Evolutionary conservation across 2,113 vertebrate species (phyloP), one percentile per base, ranked within the genome.

Genomic region (Gymnarchus niloticus): DNA sequence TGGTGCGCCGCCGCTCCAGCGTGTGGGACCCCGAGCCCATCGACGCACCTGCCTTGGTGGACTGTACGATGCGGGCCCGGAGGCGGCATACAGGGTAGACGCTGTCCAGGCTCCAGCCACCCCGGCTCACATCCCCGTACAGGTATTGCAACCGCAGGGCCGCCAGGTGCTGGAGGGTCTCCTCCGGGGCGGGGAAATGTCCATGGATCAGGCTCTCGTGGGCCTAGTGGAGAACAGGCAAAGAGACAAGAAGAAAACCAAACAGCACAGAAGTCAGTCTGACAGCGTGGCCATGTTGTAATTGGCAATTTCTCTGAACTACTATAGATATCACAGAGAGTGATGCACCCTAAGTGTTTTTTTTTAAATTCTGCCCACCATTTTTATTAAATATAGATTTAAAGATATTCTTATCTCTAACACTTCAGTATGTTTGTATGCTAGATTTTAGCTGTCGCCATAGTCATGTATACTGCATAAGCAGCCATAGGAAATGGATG

Each of bases 181-280:
- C 97, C 90, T 98, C 97, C 0, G 95, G 95, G n/a, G 94, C 97
- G 0, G 97, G 97, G 87, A 98, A 98, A 88, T 97, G 97, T 14
- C 97, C 97, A 8, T 95, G 96, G 90, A 97, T 96, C 83, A 97
- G 93, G 89, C 96, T 96, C 92, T 98, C 97, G 0, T 98, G 97
- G 52, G 97, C 97, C 97, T 98, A 86, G 1, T 76, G 10, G 85
- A 3, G 81, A 77, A 69, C 19, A 83, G 19, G 81, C 33, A 59
- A 19, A 83, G 4, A 59, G 80, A 37, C 14, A 46, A 54, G 28
- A 82, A 2, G 6, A 56, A 33, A 41, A 21, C 2, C 19, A 7
- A n/a, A 56, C 65, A 41, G 65, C 12, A 73, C 65, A 19, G 61
- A 14, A 23, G 21, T 37, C 23, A 56, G 28, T n/a, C 37, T 8